Evolutionary conservation across 2,113 vertebrate genomes (phyloP), one percentile per base, ranked within the genome.

Genomic region (Lepisosteus osseus): DNA sequence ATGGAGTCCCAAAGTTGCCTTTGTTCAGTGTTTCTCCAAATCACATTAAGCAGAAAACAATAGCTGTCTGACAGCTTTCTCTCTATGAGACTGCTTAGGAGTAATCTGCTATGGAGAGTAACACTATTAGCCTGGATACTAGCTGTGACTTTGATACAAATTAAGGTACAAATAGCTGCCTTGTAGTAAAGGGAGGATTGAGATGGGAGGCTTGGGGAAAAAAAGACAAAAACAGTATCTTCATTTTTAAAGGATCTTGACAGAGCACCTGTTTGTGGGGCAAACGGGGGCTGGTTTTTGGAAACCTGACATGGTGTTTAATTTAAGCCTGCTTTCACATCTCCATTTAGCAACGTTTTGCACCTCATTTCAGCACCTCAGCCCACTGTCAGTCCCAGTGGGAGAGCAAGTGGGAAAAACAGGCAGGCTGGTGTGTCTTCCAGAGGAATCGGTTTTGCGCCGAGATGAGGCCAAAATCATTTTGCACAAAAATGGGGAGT

Each of bases 1-100:
- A 59, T 7, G 14, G 57, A 13, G 57, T 14, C 57, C 29, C 57
- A 15, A 6, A 59, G 57, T 15, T 59, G 13, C 57, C 57, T 59
- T 59, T 59, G 57, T 59, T 59, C 57, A 59, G n/a, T 59, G 57
- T 59, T 59, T 13, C 57, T n/a, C 57, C 57, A 59, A 59, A 59
- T 59, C 57, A 59, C 57, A 59, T 59, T 59, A 59, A 59, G 14
- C n/a, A 15, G 57, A 59, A 59, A 59, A 59, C 57, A 59, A 59
- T 59, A 59, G n/a, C 57, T n/a, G n/a, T 59, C 57, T 59, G 57
- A 59, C 57, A 59, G 57, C 57, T 6, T 15, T 59, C 57, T 59
- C 13, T 59, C 11, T 59, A 15, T 59, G n/a, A 59, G 57, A 15
- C 13, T 59, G 12, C 14, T 59, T 59, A 59, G 57, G 13, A 59